phyloP scores from a whole-genome alignment of 2,797 vertebrate species.

The Pangasius krempfi region DNA sequence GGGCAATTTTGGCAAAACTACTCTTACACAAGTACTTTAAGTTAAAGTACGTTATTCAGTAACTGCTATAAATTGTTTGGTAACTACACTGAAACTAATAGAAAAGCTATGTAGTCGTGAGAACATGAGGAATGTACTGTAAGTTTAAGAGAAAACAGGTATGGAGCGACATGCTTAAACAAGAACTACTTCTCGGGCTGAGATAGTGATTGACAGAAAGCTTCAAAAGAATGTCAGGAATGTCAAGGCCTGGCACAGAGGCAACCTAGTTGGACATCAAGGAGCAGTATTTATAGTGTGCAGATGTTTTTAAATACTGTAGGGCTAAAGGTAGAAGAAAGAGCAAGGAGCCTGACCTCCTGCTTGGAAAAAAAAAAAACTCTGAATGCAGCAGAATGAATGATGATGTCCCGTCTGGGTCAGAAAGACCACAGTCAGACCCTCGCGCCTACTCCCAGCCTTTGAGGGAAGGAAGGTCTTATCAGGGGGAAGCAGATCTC shows the following conservation, averaged over 20 bases:
- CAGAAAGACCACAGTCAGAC: constrained; percentile 13
- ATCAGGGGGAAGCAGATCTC: constrained; percentile 56
- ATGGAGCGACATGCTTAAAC: neutral
- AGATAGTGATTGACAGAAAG: constrained; percentile 31
- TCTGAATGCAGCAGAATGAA: constrained; percentile 23
- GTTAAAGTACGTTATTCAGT: neutral
- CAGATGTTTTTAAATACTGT: neutral
- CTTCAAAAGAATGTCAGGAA: constrained; percentile 22
- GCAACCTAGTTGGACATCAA: constrained; percentile 9
- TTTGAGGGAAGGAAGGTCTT: constrained; percentile 46
- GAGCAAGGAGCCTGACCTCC: constrained; percentile 6
- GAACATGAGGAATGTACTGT: neutral
- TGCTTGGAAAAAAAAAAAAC: neutral
- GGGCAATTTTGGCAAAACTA: neutral
- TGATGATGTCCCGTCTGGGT: constrained; percentile 21
- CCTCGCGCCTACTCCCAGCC: constrained; percentile 9
- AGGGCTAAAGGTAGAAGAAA: constrained; percentile 4
- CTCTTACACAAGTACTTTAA: neutral
- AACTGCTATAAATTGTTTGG: neutral
- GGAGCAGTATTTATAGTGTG: constrained; percentile 43
- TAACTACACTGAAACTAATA: neutral
- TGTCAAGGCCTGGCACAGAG: constrained; percentile 25
- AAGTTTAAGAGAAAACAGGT: neutral
- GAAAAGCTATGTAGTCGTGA: neutral
- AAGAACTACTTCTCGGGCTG: neutral